phyloP scores from a whole-genome alignment of 2,113 vertebrate species.

The Panthera leo region DNA sequence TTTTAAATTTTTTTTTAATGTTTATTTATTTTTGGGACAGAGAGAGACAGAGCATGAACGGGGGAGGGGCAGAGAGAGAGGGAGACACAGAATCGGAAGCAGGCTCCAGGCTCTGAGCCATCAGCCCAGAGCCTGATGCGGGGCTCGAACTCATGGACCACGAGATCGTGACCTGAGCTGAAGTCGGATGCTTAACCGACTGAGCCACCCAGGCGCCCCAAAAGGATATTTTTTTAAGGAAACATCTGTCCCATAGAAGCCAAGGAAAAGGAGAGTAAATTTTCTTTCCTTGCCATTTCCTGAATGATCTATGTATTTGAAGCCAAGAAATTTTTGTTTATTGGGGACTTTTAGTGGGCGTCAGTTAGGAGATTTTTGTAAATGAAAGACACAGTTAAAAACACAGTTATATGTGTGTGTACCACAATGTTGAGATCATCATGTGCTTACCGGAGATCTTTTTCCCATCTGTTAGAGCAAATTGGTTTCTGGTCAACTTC shows the following conservation, averaged over 20 bases:
- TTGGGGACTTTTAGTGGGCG: neutral
- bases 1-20: neutral
- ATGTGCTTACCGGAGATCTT: neutral
- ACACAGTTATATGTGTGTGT: neutral
- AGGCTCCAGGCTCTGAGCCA: no score
- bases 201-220: no score
- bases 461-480: neutral
- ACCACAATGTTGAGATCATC: neutral
- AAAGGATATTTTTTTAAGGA: neutral
- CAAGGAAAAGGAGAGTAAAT: neutral
- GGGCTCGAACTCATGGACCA: no score
- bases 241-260: neutral
- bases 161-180: no score
- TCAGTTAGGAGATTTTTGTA: neutral
- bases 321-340: neutral
- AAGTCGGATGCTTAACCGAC: no score
- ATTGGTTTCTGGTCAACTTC: neutral
- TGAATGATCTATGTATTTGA: neutral
- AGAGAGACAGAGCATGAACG: no score
- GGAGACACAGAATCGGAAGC: no score
- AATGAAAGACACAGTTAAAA: neutral
- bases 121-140: no score
- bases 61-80: no score
- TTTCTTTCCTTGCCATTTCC: neutral
- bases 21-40: no score